Base-by-base conservation (phyloP, 1,140 invertebrate species). In the Drosophila asahinai region DNA sequence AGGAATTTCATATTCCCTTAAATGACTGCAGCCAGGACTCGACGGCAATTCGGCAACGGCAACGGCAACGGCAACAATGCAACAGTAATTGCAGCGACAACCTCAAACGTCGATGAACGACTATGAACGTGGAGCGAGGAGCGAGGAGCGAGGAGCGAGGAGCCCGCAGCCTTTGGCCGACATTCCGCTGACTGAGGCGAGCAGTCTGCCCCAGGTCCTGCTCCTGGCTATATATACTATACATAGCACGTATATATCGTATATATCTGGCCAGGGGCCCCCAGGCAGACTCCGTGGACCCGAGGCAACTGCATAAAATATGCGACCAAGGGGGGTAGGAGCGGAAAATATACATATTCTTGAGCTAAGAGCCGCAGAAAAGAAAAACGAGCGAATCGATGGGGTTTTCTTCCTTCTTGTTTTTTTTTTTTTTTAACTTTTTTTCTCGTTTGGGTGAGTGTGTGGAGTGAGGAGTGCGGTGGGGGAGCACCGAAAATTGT, bases 291-390 rank as follows among this genome's bases (percentile, higher is more conserved):
- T 33, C 71, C 15, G 59, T 54, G 77, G 78, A 68, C 67, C 43
- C 43, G 22, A n/a, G 49, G 55, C 55, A 67, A 43, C 64, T 84
- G 81, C 82, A 81, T 75, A 71, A 84, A 78, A 86, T 81, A 84
- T 84, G 83, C 78, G 64, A 65, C 77, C 73, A 66, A 62, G 54
- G 36, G 42, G 15, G 67, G 55, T 15, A 22, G 19, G 42, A 43
- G 33, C n/a, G 2, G 9, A 12, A 61, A 70, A 78, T 78, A 78
- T 78, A 70, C 76, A 78, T 77, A 70, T 70, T 62, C 55, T 70
- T 45, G 25, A 62, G 65, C 76, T 59, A 63, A 64, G 75, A 60
- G 55, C 60, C 60, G 65, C 65, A 45, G 60, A 43, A 57, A 58
- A 63, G 51, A 45, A 61, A 72, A 58, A 30, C 17, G 43, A 75